Percentiles rank a stretch among this genome's conserved stretches.
These are phyloP conservation scores for Dasysyrphus albostriatus DNA, from an alignment of 2,888 invertebrate species.

Conservation along the genomic window DNA sequence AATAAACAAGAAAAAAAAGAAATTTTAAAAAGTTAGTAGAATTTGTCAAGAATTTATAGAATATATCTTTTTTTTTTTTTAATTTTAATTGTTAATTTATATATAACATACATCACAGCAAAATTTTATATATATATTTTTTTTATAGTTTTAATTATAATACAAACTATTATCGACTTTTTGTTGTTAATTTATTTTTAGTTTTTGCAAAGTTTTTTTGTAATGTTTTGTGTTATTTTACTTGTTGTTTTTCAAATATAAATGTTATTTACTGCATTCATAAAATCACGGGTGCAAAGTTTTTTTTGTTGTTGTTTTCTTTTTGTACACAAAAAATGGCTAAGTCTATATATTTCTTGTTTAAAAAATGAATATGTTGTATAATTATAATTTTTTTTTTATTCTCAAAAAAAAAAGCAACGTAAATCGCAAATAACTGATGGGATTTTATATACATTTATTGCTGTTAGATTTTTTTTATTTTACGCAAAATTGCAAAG, in stretches of 20 bases:
- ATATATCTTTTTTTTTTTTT: slow-evolving; percentile 69
- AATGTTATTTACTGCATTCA: slow-evolving; percentile 47
- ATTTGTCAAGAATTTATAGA: slow-evolving; percentile 64
- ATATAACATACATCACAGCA: slow-evolving; percentile 84
- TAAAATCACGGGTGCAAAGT: slow-evolving; percentile 55
- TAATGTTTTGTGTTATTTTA: slow-evolving; percentile 26
- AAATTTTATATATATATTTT: slow-evolving; percentile 81
- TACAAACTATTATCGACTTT: slow-evolving; percentile 77
- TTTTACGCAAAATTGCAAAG: slow-evolving; percentile 23
- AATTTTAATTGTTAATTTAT: slow-evolving; percentile 79
- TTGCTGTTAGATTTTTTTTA: slow-evolving; percentile 19
- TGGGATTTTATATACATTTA: background rate
- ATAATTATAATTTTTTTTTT: background rate
- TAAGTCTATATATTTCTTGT: slow-evolving; percentile 10
- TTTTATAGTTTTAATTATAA: slow-evolving; percentile 62
- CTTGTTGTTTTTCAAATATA: slow-evolving; percentile 32
- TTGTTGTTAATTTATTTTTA: slow-evolving; percentile 73
- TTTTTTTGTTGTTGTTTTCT: background rate
- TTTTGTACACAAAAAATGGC: slow-evolving; percentile 9
- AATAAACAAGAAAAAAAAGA: slow-evolving; percentile 22
- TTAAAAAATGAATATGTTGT: slow-evolving; percentile 1
- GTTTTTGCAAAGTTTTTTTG: slow-evolving; percentile 36
- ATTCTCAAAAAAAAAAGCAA: slow-evolving; percentile 17
- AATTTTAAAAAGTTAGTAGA: slow-evolving; percentile 34
- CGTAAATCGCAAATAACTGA: slow-evolving; percentile 26